Evolutionary conservation across 2,113 vertebrate genomes (phyloP).

Genomic region (Ctenodactylus gundi): DNA sequence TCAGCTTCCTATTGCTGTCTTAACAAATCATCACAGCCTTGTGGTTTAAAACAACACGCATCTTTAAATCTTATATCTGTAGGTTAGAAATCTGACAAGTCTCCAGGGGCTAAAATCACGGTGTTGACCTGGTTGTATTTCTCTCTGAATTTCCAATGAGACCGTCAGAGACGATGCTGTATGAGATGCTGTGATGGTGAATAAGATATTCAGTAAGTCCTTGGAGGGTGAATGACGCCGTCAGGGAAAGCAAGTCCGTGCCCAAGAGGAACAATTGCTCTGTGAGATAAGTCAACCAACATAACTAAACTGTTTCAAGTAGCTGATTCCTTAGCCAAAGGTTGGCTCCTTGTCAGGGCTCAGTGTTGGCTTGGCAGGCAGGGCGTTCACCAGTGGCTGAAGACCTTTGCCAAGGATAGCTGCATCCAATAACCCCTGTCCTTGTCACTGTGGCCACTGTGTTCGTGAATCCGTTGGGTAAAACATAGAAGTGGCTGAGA

Average conservation of each 20-base stretch:
- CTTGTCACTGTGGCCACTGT: background rate
- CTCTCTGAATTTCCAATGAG: background rate
- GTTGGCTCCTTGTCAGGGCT: background rate
- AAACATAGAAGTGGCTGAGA: background rate
- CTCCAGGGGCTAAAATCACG: background rate
- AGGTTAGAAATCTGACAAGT: background rate
- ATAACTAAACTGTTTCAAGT: background rate
- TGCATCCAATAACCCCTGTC: background rate
- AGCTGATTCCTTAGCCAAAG: background rate
- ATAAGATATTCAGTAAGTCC: background rate
- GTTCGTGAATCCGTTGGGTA: background rate
- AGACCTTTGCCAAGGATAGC: background rate
- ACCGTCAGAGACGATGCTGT: background rate
- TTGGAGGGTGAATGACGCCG: background rate
- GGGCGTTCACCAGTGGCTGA: background rate
- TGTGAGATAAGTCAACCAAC: background rate
- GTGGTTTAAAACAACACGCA: background rate
- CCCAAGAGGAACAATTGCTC: background rate
- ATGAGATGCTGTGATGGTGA: background rate
- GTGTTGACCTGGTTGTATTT: background rate
- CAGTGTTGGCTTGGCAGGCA: background rate
- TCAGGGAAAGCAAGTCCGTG: background rate
- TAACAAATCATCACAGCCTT: background rate
- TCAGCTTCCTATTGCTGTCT: background rate
- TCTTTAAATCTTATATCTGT: background rate